Evolutionary conservation across 2,797 vertebrate genomes (phyloP).

Genomic region (Astyanax mexicanus): DNA sequence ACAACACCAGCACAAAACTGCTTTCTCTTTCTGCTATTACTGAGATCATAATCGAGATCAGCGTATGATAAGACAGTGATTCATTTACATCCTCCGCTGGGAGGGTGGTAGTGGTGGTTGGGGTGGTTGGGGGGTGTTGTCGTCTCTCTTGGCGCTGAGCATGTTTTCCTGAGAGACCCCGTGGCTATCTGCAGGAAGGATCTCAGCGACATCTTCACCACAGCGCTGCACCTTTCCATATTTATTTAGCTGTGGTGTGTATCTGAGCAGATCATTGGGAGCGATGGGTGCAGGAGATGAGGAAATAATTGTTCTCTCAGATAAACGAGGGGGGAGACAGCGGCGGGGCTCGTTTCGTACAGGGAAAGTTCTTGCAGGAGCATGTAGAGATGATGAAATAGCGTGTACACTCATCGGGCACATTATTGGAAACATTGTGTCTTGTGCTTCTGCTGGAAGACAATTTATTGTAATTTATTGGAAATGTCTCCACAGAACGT

Average conservation of each 20-base stretch:
- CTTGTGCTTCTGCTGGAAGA: not conserved
- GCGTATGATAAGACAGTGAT: slow-evolving; percentile 71
- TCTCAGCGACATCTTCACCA: slow-evolving; percentile 70
- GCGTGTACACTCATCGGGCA: not conserved
- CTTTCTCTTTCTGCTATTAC: slow-evolving; percentile 28
- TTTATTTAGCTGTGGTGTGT: slow-evolving; percentile 83
- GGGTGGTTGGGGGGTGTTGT: slow-evolving; percentile 17
- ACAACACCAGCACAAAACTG: slow-evolving; percentile 28
- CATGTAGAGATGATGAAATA: slow-evolving; percentile 36
- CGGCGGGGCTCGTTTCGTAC: slow-evolving; percentile 45
- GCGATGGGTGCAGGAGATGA: slow-evolving; percentile 81
- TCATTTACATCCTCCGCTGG: slow-evolving; percentile 70
- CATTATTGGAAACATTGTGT: not conserved
- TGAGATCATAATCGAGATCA: slow-evolving; percentile 62
- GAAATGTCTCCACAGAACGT: not conserved
- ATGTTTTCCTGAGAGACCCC: slow-evolving; percentile 46
- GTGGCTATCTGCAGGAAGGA: slow-evolving; percentile 70
- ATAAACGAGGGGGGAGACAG: slow-evolving; percentile 64
- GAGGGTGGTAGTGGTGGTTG: slow-evolving; percentile 45
- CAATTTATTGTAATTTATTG: not conserved
- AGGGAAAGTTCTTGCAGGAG: slow-evolving; percentile 26
- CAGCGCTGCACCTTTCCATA: slow-evolving; percentile 74
- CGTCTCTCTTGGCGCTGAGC: slow-evolving; percentile 36
- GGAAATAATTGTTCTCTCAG: slow-evolving; percentile 78
- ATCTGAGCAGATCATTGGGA: slow-evolving; percentile 80